Conservation (phyloP, 2,113 vertebrate species). For the Brachyistius frenatus region DNA sequence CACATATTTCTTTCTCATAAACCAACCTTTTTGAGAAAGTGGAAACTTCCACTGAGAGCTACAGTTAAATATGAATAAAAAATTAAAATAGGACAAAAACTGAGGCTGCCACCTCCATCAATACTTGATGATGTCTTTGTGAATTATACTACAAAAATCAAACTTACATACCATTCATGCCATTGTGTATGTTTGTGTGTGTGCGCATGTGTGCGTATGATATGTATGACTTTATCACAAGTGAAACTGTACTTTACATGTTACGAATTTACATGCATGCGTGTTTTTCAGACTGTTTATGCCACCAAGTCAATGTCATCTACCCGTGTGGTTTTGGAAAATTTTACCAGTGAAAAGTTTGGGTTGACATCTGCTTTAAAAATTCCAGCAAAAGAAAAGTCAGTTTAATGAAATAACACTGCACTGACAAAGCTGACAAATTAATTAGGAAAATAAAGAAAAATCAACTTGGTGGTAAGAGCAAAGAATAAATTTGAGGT, state of each 20-base stretch:
- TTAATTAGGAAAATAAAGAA: neutral
- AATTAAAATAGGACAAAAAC: neutral
- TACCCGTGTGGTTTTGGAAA: no score
- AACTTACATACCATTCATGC: no score
- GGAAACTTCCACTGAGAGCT: slow-evolving; percentile 21
- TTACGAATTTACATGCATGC: neutral
- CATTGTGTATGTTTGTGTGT: no score
- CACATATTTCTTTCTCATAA: neutral
- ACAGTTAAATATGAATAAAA: neutral
- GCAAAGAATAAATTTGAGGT: neutral
- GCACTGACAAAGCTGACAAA: neutral
- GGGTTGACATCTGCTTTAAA: no score
- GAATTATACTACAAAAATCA: neutral
- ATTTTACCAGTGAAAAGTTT: no score
- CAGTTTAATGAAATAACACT: neutral
- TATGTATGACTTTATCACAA: neutral
- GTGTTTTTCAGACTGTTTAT: neutral
- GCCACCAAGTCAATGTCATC: no score
- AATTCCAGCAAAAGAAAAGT: no score
- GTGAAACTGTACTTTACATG: neutral
- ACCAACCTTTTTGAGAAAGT: slow-evolving; percentile 4
- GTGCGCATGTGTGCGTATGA: no score
- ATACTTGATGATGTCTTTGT: slow-evolving; percentile 9
- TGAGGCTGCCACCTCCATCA: neutral
- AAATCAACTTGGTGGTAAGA: neutral